Evolutionary conservation across 2,113 vertebrate genomes (phyloP), one percentile per base, ranked within the genome.

Genomic region (Oreochromis niloticus): DNA sequence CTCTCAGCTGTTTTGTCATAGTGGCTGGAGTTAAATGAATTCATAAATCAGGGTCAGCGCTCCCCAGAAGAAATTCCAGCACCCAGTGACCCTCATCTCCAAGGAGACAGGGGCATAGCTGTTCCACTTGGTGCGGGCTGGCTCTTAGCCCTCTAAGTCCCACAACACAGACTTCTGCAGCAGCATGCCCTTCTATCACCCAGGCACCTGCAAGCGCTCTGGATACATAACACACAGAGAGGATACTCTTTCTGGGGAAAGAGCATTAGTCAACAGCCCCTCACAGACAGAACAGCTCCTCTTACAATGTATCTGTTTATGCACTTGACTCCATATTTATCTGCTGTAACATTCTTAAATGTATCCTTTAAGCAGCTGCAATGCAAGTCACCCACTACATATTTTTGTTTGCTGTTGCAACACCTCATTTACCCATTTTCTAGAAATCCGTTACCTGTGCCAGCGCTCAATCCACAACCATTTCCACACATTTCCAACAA

Each of bases 11-110:
- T 93, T 93, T 86, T 82, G 87, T 92, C 86, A 89, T 82, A 66
- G 88, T 54, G 78, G 84, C 83, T 78, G 82, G 63, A 82, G 80
- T 93, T 95, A 95, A 96, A 95, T 94, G 41, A 94, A 96, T 91
- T 94, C 93, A 96, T 96, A 96, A 96, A 96, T 96, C 96, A 96
- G 95, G 88, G 94, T 94, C 92, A 95, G 89, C 39, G 89, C 92
- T 92, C 85, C 80, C 43, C 57, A 88, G 86, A 87, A 94, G 91
- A 94, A 94, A 96, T 96, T 96, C 95, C 93, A 92, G 89, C 93
- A 92, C 90, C 90, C 90, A 34, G 59, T 92, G 93, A 94, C 89
- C 85, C 81, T 83, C 4, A 93, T 96, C 92, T 93, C 96, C 93
- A 91, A 84, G 95, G 95, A 90, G 93, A 96, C 95, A 12, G 83